Base-by-base conservation (phyloP, 2,888 invertebrate genomes). In the Lasioglossum vierecki region DNA sequence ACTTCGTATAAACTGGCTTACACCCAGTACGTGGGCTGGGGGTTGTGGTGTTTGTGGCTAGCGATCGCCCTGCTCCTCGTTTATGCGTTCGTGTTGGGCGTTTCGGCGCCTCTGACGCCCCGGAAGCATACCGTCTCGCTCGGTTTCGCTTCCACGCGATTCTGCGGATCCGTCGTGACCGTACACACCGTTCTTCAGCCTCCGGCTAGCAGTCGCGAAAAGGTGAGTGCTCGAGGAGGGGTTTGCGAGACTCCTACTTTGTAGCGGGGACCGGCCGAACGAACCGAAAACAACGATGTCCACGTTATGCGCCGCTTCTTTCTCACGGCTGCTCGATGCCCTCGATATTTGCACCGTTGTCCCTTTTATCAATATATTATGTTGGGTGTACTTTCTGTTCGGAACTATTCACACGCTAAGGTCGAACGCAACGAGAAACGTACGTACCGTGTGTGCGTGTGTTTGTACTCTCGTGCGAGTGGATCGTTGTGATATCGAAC, bases 11-110 rank as follows among this genome's bases (percentile, higher is more conserved):
- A 94, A 89, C 94, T 94, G 94, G 94, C 93, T 92, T 89, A 90
- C 46, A 72, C 72, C 76, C 93, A 93, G 92, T 87, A 93, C 79
- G 88, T 94, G 87, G 92, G 92, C 91, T 94, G 93, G 94, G 89
- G 91, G 83, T 91, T 95, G 92, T 93, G 93, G 93, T 93, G 92
- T 83, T 84, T 91, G 78, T 94, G 94, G 94, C 92, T 90, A 78
- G 89, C 91, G 82, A 89, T 91, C 30, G 91, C 91, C 26, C 71
- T 94, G n/a, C 86, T 91, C 80, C 85, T 93, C 78, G 84, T 83
- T 79, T 93, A 93, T 82, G 93, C 93, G 73, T 94, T 94, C 86
- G 91, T 93, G 71, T 90, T 93, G 66, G 94, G 94, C 60, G 88
- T 94, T 88, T 89, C 89, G 80, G 86, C 91, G 83, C 94, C 94